Evolutionary conservation across 2,888 invertebrate genomes (phyloP), one percentile per base, ranked within the genome.

Genomic region (Bruchidius siliquastri): DNA sequence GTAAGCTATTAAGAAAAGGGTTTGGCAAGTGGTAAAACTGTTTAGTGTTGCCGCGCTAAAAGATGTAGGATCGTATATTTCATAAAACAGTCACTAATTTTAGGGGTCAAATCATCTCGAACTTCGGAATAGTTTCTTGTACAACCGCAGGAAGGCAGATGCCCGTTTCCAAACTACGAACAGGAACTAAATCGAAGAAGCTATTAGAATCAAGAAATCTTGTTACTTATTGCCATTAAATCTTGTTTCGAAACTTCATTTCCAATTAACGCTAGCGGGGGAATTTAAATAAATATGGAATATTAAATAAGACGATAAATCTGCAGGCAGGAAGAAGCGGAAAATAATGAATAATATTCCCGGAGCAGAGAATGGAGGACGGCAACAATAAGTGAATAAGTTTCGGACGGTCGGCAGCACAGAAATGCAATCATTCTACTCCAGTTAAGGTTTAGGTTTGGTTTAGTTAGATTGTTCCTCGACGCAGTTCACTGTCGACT

Each of bases 361-460:
- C 78, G 79, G 80, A 79, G 81, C 83, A 80, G 83, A 81, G 82
- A 84, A 83, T 83, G 83, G 82, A 83, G 83, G 83, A 82, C 82
- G 83, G 81, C 83, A 83, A 82, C 79, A 68, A 68, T 68, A 79
- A 79, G 79, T 78, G 78, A 80, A 78, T 72, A 76, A 76, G 70
- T 70, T 70, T 26, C 20, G 68, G 21, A 22, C 68, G 68, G 68
- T 68, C 22, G 10, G 68, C 22, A 68, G 68, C 80, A 82, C 80
- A 80, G 82, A 85, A 87, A 87, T 86, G 85, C 86, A 87, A 87
- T 87, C 86, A 87, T 87, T 86, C 87, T 87, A 87, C 87, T 85
- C 86, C 86, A 87, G 86, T 87, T 86, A 87, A 87, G 86, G 87
- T 87, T 87, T 86, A 86, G 86, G 85, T 86, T 85, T 85, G 86